A percentile compares a stretch with the other conserved stretches of the same genome.
These are phyloP conservation scores for Gorsachius magnificus DNA, from an alignment of 2,797 vertebrate genomes.

Conservation along the genomic window DNA sequence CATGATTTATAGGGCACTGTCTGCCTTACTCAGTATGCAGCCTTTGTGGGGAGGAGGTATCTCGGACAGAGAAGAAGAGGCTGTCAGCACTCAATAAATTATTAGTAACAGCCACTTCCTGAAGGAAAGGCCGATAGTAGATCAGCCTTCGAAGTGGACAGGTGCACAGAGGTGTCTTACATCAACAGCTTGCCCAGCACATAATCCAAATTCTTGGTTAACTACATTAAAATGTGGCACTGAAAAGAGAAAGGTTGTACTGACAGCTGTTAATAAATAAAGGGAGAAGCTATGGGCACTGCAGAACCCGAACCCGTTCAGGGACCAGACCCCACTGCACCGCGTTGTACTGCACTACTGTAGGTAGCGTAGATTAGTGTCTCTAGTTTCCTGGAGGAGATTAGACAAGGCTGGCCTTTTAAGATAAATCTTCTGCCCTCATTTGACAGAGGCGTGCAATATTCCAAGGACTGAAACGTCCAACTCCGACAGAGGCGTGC, in stretches of 20 bases:
- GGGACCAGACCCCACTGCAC: background rate
- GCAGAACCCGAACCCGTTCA: background rate
- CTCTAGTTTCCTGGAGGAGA: background rate
- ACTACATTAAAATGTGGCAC: background rate
- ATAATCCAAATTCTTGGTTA: background rate
- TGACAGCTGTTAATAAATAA: background rate
- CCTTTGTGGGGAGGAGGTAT: conserved; percentile 37
- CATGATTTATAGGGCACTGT: conserved; percentile 65
- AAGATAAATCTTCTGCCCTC: background rate
- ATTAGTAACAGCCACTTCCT: conserved; percentile 52
- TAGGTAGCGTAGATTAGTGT: background rate
- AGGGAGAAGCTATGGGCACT: background rate
- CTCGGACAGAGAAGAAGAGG: conserved; percentile 37
- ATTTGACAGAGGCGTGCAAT: background rate
- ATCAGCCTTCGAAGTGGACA: conserved; percentile 30
- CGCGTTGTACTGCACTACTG: background rate
- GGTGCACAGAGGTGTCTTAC: conserved; percentile 39
- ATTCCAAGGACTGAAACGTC: background rate
- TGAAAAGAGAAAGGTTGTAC: background rate
- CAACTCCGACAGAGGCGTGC: background rate
- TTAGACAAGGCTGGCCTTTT: background rate
- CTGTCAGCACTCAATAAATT: conserved; percentile 67
- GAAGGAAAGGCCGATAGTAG: background rate
- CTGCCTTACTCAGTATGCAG: conserved; percentile 26
- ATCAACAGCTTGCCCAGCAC: background rate